These are phyloP conservation scores for Phylloscopus trochiloides DNA, from an alignment of 2,113 vertebrate genomes.

Conservation along the genomic window DNA sequence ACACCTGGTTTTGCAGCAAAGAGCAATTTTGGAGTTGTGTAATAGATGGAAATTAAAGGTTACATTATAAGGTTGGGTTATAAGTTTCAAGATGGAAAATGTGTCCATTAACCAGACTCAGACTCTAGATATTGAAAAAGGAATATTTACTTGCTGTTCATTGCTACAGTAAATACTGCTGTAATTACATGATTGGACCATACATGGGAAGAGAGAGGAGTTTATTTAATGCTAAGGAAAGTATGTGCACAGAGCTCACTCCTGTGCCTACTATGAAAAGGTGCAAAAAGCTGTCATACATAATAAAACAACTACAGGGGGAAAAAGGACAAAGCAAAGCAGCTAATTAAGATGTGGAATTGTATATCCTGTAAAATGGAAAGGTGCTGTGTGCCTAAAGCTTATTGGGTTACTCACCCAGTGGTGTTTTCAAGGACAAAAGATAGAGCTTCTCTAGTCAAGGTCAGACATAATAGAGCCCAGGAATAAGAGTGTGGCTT, in stretches of 20 bases:
- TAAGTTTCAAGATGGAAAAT: neutral
- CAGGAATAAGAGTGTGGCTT: neutral
- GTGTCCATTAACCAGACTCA: neutral
- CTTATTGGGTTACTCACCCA: neutral
- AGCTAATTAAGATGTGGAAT: neutral
- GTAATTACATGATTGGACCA: neutral
- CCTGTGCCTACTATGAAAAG: neutral
- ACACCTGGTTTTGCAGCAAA: neutral
- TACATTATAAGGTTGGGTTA: neutral
- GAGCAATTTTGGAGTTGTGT: neutral
- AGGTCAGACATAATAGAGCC: neutral
- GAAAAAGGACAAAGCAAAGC: neutral
- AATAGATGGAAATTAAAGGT: neutral
- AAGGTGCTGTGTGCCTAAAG: neutral
- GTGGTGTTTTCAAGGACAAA: neutral
- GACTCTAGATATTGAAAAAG: neutral
- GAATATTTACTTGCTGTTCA: neutral
- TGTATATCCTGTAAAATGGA: neutral
- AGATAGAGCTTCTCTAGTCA: neutral
- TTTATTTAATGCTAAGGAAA: neutral
- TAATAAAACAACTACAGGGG: neutral
- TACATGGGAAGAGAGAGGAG: neutral
- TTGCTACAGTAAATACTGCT: neutral
- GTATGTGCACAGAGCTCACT: neutral
- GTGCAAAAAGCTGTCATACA: neutral